These are phyloP conservation scores for Agriopis aurantiaria DNA, from an alignment of 2,888 invertebrate species.

Conservation along the genomic window DNA sequence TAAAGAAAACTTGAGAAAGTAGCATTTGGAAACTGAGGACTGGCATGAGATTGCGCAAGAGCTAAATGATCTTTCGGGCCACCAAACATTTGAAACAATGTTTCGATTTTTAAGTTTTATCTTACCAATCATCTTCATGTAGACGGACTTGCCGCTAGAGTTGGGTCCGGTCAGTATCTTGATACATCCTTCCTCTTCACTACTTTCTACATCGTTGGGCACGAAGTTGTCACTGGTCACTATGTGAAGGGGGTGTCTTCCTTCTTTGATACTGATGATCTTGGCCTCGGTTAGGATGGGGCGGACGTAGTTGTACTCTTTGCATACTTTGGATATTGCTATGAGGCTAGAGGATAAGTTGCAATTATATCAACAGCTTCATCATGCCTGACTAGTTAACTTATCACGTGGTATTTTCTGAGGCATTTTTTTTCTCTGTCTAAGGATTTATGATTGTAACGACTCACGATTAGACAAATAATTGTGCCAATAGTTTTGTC, in stretches of 20 bases:
- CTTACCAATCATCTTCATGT: conserved; percentile 91
- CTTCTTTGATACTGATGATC: conserved; percentile 87
- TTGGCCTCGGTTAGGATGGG: conserved; percentile 87
- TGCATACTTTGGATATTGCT: conserved; percentile 88
- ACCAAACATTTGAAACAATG: too few relatives aligned
- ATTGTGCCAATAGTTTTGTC: too few relatives aligned
- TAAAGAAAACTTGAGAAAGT: too few relatives aligned
- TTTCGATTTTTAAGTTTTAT: background rate
- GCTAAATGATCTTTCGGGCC: too few relatives aligned
- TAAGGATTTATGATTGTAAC: too few relatives aligned
- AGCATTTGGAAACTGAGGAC: too few relatives aligned
- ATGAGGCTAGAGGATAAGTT: conserved; percentile 83
- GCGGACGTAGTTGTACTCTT: conserved; percentile 88
- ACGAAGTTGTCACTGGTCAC: conserved; percentile 89
- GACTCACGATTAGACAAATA: too few relatives aligned
- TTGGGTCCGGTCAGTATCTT: conserved; percentile 96
- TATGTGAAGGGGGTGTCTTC: conserved; percentile 93
- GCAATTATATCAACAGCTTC: background rate
- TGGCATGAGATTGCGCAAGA: too few relatives aligned
- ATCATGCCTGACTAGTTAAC: too few relatives aligned
- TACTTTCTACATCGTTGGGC: conserved; percentile 90
- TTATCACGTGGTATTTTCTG: too few relatives aligned
- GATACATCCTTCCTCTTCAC: conserved; percentile 84
- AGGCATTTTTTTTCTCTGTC: too few relatives aligned
- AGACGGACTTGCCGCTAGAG: conserved; percentile 96